Percentiles rank a stretch among this genome's conserved stretches.
phyloP scores from a whole-genome alignment of 35 echinoderm and acorn worm species.

The Stichopus chloronotus region DNA sequence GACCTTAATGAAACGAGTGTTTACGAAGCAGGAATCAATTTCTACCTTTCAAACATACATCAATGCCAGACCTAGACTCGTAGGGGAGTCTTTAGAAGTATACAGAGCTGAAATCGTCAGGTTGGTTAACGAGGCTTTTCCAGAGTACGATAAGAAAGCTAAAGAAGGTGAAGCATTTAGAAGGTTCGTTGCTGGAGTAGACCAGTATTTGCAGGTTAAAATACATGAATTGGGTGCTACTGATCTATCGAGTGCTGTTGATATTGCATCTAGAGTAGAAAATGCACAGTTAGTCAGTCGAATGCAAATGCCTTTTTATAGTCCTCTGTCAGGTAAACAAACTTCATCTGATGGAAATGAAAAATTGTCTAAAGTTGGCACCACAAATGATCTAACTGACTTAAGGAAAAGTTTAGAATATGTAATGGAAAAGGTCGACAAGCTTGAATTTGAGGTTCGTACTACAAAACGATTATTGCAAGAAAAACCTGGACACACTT shows the following conservation, averaged over 20 bases:
- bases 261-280: too few species aligned
- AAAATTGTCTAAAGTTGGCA: too few species aligned
- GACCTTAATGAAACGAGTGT: background rate
- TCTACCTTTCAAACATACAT: constrained; percentile 4
- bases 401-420: too few species aligned
- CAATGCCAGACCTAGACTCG: constrained; percentile 4
- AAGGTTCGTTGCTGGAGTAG: constrained; percentile 45
- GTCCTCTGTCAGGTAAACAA: too few species aligned
- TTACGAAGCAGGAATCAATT: background rate
- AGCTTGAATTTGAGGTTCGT: background rate
- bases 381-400: too few species aligned
- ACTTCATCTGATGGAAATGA: too few species aligned
- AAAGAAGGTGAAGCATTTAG: constrained; percentile 31
- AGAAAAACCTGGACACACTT: background rate
- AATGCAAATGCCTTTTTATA: too few species aligned
- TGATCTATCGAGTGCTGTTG: too few species aligned
- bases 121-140: constrained; percentile 37
- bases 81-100: constrained; percentile 37
- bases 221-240: too few species aligned
- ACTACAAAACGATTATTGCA: too few species aligned
- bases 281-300: background rate
- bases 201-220: too few species aligned
- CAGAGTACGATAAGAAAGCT: constrained; percentile 26
- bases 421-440: background rate
- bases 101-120: constrained; percentile 29